A percentile compares a stretch with the other conserved stretches of the same genome.
These are phyloP conservation scores for Aspiorhynchus laticeps DNA, from an alignment of 2,113 vertebrate genomes.

Conservation along the genomic window DNA sequence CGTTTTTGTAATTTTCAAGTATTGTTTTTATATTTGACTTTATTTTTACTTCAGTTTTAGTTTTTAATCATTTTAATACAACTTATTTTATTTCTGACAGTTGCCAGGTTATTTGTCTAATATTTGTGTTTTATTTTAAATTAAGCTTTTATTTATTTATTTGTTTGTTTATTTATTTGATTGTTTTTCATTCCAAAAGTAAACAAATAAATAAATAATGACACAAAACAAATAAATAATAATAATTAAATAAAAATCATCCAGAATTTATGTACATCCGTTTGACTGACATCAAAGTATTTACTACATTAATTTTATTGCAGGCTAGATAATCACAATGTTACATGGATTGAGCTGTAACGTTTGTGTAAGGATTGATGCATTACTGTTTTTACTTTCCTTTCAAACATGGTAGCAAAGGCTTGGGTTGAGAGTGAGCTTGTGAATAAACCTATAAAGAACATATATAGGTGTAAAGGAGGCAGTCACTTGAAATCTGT, in stretches of 20 bases:
- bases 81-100: no score
- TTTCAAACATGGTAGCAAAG: background rate
- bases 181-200: no score
- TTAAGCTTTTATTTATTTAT: background rate
- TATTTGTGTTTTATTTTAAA: no score
- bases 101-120: no score
- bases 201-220: background rate
- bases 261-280: background rate
- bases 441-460: background rate
- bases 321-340: background rate
- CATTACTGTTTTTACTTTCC: background rate
- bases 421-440: background rate
- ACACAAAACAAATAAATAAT: no score
- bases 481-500: background rate
- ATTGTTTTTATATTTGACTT: background rate
- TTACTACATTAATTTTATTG: background rate
- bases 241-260: background rate
- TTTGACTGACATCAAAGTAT: background rate
- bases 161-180: no score
- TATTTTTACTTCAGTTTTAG: no score
- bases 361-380: background rate
- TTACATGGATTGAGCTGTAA: background rate
- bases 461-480: background rate
- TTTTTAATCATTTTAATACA: background rate
- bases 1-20: background rate